These are phyloP conservation scores for Rotaria sp. DNA, from an alignment of 2,888 invertebrate species.

Conservation along the genomic window DNA sequence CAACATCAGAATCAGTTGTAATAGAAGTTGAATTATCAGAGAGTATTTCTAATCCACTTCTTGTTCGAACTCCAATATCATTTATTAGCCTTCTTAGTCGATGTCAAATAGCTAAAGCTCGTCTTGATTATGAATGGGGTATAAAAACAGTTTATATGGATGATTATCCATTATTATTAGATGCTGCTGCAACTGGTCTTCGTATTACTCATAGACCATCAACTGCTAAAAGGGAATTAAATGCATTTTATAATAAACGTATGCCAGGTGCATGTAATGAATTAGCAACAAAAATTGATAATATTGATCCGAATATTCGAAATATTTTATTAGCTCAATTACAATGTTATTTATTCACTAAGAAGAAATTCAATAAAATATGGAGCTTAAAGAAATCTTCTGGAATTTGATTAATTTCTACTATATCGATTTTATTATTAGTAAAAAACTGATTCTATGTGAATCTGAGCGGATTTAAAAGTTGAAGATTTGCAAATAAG, in stretches of 20 bases:
- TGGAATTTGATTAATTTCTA: background rate
- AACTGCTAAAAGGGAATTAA: background rate
- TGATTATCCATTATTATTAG: constrained; percentile 27
- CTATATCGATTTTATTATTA: background rate
- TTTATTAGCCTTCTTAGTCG: background rate
- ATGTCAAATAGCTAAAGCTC: background rate
- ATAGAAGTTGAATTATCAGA: background rate
- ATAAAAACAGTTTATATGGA: background rate
- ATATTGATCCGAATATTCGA: background rate
- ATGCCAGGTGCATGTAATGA: background rate
- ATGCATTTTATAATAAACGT: background rate
- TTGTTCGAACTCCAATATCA: background rate
- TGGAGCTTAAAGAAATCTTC: background rate
- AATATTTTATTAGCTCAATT: background rate
- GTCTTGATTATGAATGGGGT: constrained; percentile 20
- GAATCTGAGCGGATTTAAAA: no score
- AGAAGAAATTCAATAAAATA: background rate
- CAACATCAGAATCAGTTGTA: background rate
- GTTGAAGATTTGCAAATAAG: no score
- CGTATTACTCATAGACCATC: background rate
- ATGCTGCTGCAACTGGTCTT: background rate
- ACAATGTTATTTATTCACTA: background rate
- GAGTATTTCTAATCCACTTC: background rate
- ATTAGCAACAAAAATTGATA: background rate
- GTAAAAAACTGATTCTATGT: no score